Percentiles rank a stretch among this genome's conserved stretches.
phyloP scores from a whole-genome alignment of 2,113 vertebrate species.

The Lagopus leucura region DNA sequence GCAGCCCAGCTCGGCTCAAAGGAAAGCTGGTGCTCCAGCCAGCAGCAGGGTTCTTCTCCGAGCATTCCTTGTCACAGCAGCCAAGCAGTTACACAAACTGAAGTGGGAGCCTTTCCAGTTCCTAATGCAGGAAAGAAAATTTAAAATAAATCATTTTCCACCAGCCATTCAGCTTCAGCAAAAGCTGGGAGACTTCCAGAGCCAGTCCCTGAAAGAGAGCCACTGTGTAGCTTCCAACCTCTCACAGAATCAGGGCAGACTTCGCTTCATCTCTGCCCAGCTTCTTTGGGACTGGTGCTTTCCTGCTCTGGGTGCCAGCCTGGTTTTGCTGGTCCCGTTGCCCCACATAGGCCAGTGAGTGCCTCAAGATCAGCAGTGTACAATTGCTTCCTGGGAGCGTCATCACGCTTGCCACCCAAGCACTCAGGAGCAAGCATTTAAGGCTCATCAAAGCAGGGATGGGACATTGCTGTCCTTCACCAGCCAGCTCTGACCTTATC shows the following conservation, averaged over 20 bases:
- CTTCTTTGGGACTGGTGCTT: not conserved
- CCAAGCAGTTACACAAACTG: slow-evolving; percentile 61
- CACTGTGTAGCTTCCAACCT: slow-evolving; percentile 55
- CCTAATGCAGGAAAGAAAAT: slow-evolving; percentile 46
- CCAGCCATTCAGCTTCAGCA: slow-evolving; percentile 66
- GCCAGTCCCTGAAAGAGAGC: slow-evolving; percentile 51
- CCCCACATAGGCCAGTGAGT: not conserved
- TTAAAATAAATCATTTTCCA: slow-evolving; percentile 70
- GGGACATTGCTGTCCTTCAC: not conserved
- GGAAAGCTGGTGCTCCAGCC: not conserved
- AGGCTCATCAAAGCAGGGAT: not conserved
- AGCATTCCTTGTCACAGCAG: slow-evolving; percentile 41
- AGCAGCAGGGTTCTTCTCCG: slow-evolving; percentile 16
- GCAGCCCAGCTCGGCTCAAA: not conserved
- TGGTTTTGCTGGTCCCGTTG: rapidly evolving
- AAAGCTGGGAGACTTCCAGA: slow-evolving; percentile 64
- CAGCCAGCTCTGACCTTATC: not conserved
- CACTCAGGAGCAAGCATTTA: not conserved
- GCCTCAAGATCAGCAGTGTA: no score
- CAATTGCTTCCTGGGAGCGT: not conserved
- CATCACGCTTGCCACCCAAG: not conserved
- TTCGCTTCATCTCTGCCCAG: not conserved
- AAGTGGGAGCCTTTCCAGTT: slow-evolving; percentile 65
- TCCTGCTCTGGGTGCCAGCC: not conserved
- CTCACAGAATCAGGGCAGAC: slow-evolving; percentile 42